Evolutionary conservation across 1,140 invertebrate genomes (phyloP), one percentile per base, ranked within the genome.

Genomic region (Nymphalis io): DNA sequence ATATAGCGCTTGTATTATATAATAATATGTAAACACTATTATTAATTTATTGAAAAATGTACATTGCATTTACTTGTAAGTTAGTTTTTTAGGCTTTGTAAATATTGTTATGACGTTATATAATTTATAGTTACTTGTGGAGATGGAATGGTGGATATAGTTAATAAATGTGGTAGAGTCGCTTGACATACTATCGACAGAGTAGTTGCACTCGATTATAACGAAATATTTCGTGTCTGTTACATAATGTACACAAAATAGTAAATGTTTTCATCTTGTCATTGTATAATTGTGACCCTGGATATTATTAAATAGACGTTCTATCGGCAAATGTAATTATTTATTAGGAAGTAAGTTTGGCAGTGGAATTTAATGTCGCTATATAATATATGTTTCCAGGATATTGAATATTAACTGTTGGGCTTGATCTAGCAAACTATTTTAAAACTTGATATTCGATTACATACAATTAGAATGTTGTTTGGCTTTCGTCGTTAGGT

Each of bases 91-190:
- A 90, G 88, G 89, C 87, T 91, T 89, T 91, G 89, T 91, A 91
- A 89, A 91, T 91, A 91, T 91, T 91, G 89, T 91, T 91, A 91
- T 84, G 88, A 90, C 81, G 89, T 91, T 91, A 90, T 89, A 91
- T 91, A 91, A 90, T 91, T 91, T 90, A 90, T 91, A 90, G 88
- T 85, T 89, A 84, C 70, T 79, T 78, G 73, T 81, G 80, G 83
- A 76, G 77, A 78, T 76, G 58, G 60, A 82, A 82, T 65, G 79
- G 80, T 81, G 68, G 70, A 73, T 72, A 83, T 85, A 88, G 84
- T 70, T 71, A 82, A 81, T 88, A 78, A 80, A 86, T 90, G 84
- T 88, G 80, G 87, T 91, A 91, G 88, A 82, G 75, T 78, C 64
- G 89, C 89, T 91, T 91, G 81, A 78, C 72, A 80, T 81, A 81